Conservation (phyloP, 1,140 invertebrate genomes). For the Drosophila ficusphila region DNA sequence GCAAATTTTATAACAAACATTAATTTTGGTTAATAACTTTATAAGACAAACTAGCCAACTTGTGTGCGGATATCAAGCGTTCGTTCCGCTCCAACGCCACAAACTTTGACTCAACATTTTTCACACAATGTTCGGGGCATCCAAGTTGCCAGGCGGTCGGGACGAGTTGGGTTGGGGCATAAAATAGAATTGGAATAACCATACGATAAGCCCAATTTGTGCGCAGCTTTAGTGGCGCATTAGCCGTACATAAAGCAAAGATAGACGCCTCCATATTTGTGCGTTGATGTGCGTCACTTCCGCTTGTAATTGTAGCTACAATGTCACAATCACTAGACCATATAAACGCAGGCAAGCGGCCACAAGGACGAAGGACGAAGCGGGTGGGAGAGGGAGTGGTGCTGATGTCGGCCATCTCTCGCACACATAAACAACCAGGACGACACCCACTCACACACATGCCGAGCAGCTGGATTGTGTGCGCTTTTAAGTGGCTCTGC, state of each 20-base stretch:
- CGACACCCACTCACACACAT: slow-evolving; percentile 3
- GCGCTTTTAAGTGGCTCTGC: slow-evolving; percentile 74
- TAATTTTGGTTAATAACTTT: slow-evolving; percentile 83
- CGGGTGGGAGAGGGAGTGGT: not conserved
- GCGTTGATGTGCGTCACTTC: slow-evolving; percentile 78
- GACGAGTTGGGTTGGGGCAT: slow-evolving; percentile 53
- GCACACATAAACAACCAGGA: slow-evolving; percentile 34
- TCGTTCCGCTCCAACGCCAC: slow-evolving; percentile 39
- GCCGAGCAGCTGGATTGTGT: slow-evolving; percentile 46
- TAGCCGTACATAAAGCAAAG: slow-evolving; percentile 79
- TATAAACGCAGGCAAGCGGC: slow-evolving; percentile 69
- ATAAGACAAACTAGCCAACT: slow-evolving; percentile 64
- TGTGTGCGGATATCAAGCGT: slow-evolving; percentile 46
- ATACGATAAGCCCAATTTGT: slow-evolving; percentile 83
- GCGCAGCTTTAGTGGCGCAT: slow-evolving; percentile 79
- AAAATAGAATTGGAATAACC: slow-evolving; percentile 83
- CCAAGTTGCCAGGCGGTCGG: not conserved
- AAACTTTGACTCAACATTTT: slow-evolving; percentile 71
- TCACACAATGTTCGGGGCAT: slow-evolving; percentile 66
- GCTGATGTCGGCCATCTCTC: slow-evolving; percentile 22
- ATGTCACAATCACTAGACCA: slow-evolving; percentile 82
- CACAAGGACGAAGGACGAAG: slow-evolving; percentile 4
- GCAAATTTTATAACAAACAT: slow-evolving; percentile 76
- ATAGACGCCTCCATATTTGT: slow-evolving; percentile 69
- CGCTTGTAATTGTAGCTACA: slow-evolving; percentile 82